Conservation (phyloP, 2,888 invertebrate genomes). For the Carterocephalus palaemon region DNA sequence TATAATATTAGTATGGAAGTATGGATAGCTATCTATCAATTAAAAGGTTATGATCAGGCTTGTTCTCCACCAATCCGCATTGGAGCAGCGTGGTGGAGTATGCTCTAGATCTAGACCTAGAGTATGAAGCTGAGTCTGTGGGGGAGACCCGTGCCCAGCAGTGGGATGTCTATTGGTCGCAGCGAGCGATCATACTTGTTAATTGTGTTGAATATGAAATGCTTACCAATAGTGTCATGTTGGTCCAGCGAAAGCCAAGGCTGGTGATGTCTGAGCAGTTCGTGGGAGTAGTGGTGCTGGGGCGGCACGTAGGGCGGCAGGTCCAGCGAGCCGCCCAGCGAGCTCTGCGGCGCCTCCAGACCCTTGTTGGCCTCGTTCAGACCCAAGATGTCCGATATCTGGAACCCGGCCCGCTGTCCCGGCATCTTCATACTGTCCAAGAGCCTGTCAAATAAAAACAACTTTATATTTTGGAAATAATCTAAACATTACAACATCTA, state of each 20-base stretch:
- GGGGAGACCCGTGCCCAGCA: too few relatives aligned
- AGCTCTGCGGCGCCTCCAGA: slow-evolving; percentile 55
- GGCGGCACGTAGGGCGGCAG: slow-evolving; percentile 63
- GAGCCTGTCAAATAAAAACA: slow-evolving; percentile 74
- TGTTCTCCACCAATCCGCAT: too few relatives aligned
- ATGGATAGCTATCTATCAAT: too few relatives aligned
- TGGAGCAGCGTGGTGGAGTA: too few relatives aligned
- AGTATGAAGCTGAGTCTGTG: too few relatives aligned
- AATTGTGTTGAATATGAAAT: too few relatives aligned
- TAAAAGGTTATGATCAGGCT: too few relatives aligned
- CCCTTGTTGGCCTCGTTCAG: slow-evolving; percentile 83
- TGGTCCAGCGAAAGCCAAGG: slow-evolving; percentile 69
- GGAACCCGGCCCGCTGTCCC: slow-evolving; percentile 89
- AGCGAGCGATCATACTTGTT: too few relatives aligned
- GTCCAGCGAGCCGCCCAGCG: slow-evolving; percentile 53
- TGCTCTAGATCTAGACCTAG: too few relatives aligned
- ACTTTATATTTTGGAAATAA: neutral
- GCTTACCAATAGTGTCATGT: slow-evolving; percentile 59
- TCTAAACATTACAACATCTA: too few relatives aligned
- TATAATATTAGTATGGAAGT: too few relatives aligned
- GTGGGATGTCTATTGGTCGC: too few relatives aligned
- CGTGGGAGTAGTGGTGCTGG: slow-evolving; percentile 64
- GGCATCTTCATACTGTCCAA: slow-evolving; percentile 91
- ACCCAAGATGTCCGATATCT: slow-evolving; percentile 95
- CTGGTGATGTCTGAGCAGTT: slow-evolving; percentile 66